A percentile compares a stretch with the other conserved stretches of the same genome.
Conservation (phyloP, 2,797 vertebrate species). For the Botia kubotai region DNA sequence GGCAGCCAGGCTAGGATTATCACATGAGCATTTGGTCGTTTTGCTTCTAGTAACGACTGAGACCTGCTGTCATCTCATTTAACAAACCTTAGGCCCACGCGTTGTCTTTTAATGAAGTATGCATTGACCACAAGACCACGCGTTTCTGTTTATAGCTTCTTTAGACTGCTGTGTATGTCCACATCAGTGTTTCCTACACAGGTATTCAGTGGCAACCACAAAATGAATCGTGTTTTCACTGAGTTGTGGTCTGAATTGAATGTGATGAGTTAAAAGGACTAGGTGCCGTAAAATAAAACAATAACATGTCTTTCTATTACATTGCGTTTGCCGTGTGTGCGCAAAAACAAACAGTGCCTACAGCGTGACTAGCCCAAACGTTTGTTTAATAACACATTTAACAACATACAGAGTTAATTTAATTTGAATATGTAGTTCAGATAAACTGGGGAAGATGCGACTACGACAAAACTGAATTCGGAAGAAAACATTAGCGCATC, state of each 20-base stretch:
- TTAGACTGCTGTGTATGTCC: not conserved
- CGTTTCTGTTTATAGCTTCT: slow-evolving; percentile 8
- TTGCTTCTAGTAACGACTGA: not conserved
- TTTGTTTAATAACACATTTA: not conserved
- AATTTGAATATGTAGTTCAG: no score
- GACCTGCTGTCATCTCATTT: slow-evolving; percentile 4
- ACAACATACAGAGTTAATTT: not conserved
- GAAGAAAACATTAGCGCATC: not conserved
- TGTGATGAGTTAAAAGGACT: not conserved
- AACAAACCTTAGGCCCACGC: slow-evolving; percentile 9
- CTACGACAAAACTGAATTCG: not conserved
- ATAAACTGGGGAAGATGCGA: not conserved
- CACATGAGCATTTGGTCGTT: slow-evolving; percentile 26
- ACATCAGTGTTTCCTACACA: not conserved
- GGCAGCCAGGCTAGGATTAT: slow-evolving; percentile 24
- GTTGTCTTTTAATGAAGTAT: slow-evolving; percentile 25
- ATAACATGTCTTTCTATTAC: slow-evolving; percentile 3
- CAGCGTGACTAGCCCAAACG: not conserved
- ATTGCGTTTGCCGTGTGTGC: not conserved
- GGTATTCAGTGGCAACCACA: not conserved
- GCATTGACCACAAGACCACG: not conserved
- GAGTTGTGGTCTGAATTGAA: slow-evolving; percentile 8
- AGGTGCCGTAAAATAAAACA: slow-evolving; percentile 7
- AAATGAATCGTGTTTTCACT: not conserved
- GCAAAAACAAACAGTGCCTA: not conserved